phyloP scores from a whole-genome alignment of 2,797 vertebrate genomes.

The Eulemur coronatus region DNA sequence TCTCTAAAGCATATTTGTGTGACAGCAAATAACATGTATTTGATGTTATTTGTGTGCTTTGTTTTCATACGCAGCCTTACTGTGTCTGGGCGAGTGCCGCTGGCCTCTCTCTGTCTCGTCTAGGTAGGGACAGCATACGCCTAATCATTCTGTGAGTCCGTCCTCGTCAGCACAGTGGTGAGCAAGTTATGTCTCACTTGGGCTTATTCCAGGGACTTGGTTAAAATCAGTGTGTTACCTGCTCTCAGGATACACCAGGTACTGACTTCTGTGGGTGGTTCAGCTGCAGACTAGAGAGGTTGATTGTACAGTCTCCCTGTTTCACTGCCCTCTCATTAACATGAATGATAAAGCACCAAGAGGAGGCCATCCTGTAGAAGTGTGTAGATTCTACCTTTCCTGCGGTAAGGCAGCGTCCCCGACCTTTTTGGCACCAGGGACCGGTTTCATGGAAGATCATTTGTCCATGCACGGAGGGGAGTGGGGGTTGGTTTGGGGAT shows the following conservation, averaged over 20 bases:
- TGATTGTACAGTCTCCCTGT: not conserved
- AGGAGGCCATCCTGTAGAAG: not conserved
- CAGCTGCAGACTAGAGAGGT: not conserved
- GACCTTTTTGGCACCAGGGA: no score
- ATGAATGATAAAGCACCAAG: not conserved
- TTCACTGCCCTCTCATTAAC: not conserved
- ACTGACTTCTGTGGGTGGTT: not conserved
- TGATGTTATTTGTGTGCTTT: not conserved
- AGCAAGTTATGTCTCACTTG: constrained; percentile 39
- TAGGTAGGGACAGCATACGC: not conserved
- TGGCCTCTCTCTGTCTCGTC: not conserved
- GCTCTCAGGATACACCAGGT: not conserved
- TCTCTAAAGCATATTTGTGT: no score
- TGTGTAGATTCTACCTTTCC: not conserved
- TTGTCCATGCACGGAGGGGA: no score
- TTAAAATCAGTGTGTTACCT: not conserved
- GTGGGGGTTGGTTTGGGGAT: no score
- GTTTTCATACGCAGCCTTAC: not conserved
- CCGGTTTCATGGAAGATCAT: no score
- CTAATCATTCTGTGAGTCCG: not conserved
- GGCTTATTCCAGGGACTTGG: not conserved
- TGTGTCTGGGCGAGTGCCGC: not conserved
- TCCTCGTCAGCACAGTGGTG: not conserved
- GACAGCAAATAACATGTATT: not conserved
- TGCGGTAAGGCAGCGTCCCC: not conserved